Evolutionary conservation across 2,113 vertebrate genomes (phyloP), one percentile per base, ranked within the genome.

Genomic region (Planiliza haematocheilus): DNA sequence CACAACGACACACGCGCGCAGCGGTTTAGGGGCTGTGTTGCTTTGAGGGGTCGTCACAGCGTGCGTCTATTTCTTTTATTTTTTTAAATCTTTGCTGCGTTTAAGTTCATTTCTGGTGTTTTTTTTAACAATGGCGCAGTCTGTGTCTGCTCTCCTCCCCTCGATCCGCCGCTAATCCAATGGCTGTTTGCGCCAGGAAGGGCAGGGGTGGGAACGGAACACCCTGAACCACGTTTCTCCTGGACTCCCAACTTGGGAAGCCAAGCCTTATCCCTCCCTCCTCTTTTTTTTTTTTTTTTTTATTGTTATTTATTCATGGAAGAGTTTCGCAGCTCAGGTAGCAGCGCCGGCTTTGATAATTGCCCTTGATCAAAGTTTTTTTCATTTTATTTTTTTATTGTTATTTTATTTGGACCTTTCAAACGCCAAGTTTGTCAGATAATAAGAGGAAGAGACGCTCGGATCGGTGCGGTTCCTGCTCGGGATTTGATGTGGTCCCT

Each of bases 101-200:
- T 30, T 30, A 30, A 30, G 24, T 30, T 30, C 24, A 30, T 30
- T 30, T 30, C 24, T 30, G 24, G 24, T 30, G 24, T 30, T 30
- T 66, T 52, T 83, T 71, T 49, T 79, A 83, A 93, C 91, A 94
- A 93, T 93, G 94, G 93, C 93, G 93, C 92, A 94, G 92, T 94
- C 90, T 86, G 64, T 77, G 77, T 83, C 56, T 82, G 86, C 79
- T 92, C 88, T 89, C 91, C 91, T 90, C 91, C 79, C 89, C 89
- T 90, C 85, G 68, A 82, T 88, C 84, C 84, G 78, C 90, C 92
- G 91, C 91, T 93, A 90, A 93, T 93, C 91, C 92, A 93, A 80
- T 91, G 91, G 88, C 89, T 89, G 90, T 85, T 89, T 92, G 91
- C 85, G 90, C 86, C 87, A 88, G 69, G 82, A 88, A 90, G 86